phyloP scores from a whole-genome alignment of 2,888 invertebrate genomes.

The Parnassius mnemosyne region DNA sequence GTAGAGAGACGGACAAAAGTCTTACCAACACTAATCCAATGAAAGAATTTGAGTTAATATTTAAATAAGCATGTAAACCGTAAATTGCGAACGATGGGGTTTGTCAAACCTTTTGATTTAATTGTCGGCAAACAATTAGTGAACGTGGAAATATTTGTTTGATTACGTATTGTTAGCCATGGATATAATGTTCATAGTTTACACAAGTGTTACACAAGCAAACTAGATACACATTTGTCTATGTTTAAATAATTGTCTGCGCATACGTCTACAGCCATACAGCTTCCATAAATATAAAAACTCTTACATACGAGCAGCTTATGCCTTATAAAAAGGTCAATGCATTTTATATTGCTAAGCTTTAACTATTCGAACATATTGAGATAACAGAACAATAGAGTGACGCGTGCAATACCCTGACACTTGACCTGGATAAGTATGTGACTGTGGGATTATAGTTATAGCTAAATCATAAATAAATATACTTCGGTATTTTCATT shows the following conservation, averaged over 20 bases:
- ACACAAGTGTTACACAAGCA: slow-evolving; percentile 20
- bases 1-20: no score
- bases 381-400: slow-evolving; percentile 17
- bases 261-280: background rate
- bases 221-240: slow-evolving; percentile 19
- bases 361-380: slow-evolving; percentile 2
- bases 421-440: slow-evolving; percentile 50
- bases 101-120: background rate
- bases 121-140: background rate
- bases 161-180: background rate
- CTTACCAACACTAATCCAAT: no score
- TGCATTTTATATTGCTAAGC: slow-evolving; percentile 12
- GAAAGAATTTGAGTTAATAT: background rate
- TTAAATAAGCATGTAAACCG: background rate
- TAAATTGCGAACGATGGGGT: background rate
- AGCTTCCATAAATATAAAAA: no score
- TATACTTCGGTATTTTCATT: no score
- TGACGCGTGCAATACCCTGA: slow-evolving; percentile 33
- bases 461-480: no score
- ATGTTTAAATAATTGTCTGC: slow-evolving; percentile 7
- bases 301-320: background rate
- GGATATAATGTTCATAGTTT: slow-evolving; percentile 14
- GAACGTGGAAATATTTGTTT: background rate
- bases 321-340: slow-evolving; percentile 14
- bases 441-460: slow-evolving; percentile 34